Percentiles rank a stretch among this genome's conserved stretches.
Evolutionary conservation across 2,797 vertebrate genomes (phyloP).

Genomic region (Ambastaia sidthimunki): DNA sequence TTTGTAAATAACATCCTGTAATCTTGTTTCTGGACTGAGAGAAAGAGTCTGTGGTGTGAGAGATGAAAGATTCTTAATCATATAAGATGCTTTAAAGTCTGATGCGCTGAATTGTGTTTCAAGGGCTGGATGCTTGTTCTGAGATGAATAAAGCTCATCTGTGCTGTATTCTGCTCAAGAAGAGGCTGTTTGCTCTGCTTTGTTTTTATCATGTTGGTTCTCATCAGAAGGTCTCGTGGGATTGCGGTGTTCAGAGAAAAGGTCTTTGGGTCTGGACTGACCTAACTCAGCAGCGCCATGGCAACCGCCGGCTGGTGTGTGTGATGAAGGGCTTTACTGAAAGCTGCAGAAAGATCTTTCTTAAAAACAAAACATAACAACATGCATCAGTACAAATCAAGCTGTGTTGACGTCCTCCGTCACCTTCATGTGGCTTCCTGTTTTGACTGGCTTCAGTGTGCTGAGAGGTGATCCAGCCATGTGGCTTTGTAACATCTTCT

Average conservation of each 20-base stretch:
- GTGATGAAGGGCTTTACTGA: constrained; percentile 25
- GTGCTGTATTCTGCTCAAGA: constrained; percentile 12
- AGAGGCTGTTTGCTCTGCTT: constrained; percentile 58
- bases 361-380: constrained; percentile 53
- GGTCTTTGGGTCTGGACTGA: constrained; percentile 52
- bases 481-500: no score
- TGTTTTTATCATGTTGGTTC: constrained; percentile 59
- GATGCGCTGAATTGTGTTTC: constrained; percentile 22
- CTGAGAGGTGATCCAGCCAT: no score
- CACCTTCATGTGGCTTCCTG: background rate
- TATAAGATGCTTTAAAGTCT: constrained; percentile 18
- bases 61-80: constrained; percentile 50
- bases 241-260: constrained; percentile 53
- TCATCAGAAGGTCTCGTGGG: constrained; percentile 61
- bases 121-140: constrained; percentile 20
- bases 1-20: constrained; percentile 33
- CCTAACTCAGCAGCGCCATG: constrained; percentile 50
- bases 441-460: constrained; percentile 44
- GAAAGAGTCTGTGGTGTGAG: constrained; percentile 28
- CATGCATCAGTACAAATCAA: background rate
- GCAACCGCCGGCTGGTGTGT: constrained; percentile 48
- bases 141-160: constrained; percentile 13
- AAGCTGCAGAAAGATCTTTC: constrained; percentile 43
- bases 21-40: constrained; percentile 24
- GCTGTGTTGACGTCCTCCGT: constrained; percentile 3